A percentile compares a stretch with the other conserved stretches of the same genome.
Evolutionary conservation across 1,140 invertebrate species (phyloP).

Genomic region (Lerema accius): DNA sequence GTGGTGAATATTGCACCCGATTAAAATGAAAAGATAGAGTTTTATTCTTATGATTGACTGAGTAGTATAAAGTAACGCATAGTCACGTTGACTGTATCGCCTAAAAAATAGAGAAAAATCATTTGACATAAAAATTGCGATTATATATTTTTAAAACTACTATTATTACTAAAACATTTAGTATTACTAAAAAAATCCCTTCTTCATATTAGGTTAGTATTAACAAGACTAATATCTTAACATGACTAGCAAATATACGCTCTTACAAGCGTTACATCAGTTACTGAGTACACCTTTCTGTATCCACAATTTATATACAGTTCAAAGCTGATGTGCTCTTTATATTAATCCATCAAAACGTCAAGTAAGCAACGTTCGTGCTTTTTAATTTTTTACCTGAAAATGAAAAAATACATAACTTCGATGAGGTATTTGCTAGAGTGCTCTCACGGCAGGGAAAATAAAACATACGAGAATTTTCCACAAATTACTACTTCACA

Average conservation of each 20-base stretch:
- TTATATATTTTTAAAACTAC: too few relatives aligned
- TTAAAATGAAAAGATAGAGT: too few relatives aligned
- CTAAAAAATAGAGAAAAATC: too few relatives aligned
- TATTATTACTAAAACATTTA: too few relatives aligned
- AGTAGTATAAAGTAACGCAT: too few relatives aligned
- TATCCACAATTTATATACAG: conserved; percentile 4
- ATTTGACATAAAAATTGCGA: too few relatives aligned
- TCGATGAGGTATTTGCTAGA: conserved; percentile 22
- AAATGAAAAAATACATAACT: conserved; percentile 25
- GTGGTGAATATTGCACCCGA: too few relatives aligned
- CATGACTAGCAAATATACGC: background rate
- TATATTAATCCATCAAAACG: conserved; percentile 27
- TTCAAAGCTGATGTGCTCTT: conserved; percentile 6
- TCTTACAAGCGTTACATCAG: background rate
- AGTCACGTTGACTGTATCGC: too few relatives aligned
- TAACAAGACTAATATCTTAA: too few relatives aligned
- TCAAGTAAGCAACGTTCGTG: conserved; percentile 1
- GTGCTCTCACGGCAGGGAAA: conserved; percentile 17
- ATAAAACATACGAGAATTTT: conserved; percentile 26
- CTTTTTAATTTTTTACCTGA: conserved; percentile 14
- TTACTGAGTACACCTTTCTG: background rate
- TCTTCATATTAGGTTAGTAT: too few relatives aligned
- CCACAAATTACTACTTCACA: conserved; percentile 28
- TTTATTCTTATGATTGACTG: too few relatives aligned
- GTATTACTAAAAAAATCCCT: too few relatives aligned